Conservation (phyloP, 2,888 invertebrate species). For the Eupithecia inturbata region DNA sequence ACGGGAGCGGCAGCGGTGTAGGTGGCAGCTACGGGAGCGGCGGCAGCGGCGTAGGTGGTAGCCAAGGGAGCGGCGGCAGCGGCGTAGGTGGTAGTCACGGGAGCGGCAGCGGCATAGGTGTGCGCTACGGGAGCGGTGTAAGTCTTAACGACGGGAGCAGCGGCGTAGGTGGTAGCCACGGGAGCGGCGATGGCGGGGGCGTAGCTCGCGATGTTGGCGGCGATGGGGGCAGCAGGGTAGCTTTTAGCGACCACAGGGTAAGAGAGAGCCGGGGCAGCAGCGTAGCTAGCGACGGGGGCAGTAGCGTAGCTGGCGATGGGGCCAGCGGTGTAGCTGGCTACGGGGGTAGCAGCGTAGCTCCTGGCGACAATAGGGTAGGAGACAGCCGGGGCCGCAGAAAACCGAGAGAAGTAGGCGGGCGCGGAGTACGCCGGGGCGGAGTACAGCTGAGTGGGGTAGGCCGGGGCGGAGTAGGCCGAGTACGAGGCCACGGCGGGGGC, state of each 20-base stretch:
- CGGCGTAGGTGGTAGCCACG: not conserved
- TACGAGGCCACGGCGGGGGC: slow-evolving; percentile 22
- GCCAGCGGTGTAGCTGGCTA: slow-evolving; percentile 27
- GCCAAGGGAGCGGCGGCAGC: slow-evolving; percentile 11
- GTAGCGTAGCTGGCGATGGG: slow-evolving; percentile 12
- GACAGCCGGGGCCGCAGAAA: slow-evolving; percentile 10
- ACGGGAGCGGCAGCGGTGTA: not conserved
- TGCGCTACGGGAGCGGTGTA: not conserved
- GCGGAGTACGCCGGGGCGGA: slow-evolving; percentile 20
- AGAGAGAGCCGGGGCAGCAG: slow-evolving; percentile 14
- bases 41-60: not conserved
- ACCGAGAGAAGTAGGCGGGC: slow-evolving; percentile 12
- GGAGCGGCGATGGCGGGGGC: slow-evolving; percentile 11
- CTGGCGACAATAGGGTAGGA: slow-evolving; percentile 20
- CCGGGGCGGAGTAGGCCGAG: slow-evolving; percentile 17
- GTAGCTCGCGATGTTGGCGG: slow-evolving; percentile 4
- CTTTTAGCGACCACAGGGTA: slow-evolving; percentile 22
- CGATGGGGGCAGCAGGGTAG: slow-evolving; percentile 17
- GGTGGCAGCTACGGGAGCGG: not conserved
- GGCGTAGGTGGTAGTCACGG: not conserved
- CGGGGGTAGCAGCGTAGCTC: slow-evolving; percentile 15
- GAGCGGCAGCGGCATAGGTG: not conserved
- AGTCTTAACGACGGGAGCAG: slow-evolving; percentile 1
- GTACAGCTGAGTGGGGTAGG: slow-evolving; percentile 17
- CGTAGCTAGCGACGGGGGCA: slow-evolving; percentile 21